Percentiles rank a stretch among this genome's conserved stretches.
Conservation (phyloP, 2,888 invertebrate species). For the Eristalinus aeneus region DNA sequence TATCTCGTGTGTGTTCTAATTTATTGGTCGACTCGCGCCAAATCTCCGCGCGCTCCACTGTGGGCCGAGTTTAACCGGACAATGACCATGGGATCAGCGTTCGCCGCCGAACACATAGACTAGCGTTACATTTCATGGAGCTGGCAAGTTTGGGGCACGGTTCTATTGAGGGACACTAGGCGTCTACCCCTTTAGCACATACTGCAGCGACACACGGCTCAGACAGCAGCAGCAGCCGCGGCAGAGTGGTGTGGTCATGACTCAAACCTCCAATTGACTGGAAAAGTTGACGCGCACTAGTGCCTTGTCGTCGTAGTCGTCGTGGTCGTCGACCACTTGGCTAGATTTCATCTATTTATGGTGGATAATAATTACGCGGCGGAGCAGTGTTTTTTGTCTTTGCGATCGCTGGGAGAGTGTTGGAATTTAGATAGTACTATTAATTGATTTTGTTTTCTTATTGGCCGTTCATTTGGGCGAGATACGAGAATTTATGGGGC, state of each 20-base stretch:
- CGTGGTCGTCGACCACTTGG: conserved; percentile 33
- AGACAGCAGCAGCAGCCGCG: background rate
- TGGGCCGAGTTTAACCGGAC: conserved; percentile 49
- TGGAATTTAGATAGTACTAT: conserved; percentile 66
- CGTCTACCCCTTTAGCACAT: conserved; percentile 33
- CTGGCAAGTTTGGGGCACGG: conserved; percentile 43
- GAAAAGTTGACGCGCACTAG: conserved; percentile 52
- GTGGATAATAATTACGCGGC: conserved; percentile 23
- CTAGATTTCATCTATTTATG: conserved; percentile 57
- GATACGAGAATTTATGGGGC: conserved; percentile 27
- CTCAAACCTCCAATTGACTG: conserved; percentile 60
- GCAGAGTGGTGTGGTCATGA: conserved; percentile 45
- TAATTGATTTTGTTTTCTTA: conserved; percentile 49
- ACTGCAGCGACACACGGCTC: background rate
- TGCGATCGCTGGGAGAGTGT: conserved; percentile 34
- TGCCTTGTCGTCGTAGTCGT: conserved; percentile 38
- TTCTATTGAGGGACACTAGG: conserved; percentile 40
- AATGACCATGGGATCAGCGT: conserved; percentile 61
- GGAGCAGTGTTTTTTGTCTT: conserved; percentile 45
- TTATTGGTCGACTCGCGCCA: conserved; percentile 66
- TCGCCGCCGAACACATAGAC: conserved; percentile 50
- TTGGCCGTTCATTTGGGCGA: conserved; percentile 33
- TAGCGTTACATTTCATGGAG: conserved; percentile 33
- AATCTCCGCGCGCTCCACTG: conserved; percentile 50
- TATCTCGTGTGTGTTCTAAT: conserved; percentile 68